Conservation (phyloP, 2,797 vertebrate genomes). For the Pseudocheirus occidentalis region DNA sequence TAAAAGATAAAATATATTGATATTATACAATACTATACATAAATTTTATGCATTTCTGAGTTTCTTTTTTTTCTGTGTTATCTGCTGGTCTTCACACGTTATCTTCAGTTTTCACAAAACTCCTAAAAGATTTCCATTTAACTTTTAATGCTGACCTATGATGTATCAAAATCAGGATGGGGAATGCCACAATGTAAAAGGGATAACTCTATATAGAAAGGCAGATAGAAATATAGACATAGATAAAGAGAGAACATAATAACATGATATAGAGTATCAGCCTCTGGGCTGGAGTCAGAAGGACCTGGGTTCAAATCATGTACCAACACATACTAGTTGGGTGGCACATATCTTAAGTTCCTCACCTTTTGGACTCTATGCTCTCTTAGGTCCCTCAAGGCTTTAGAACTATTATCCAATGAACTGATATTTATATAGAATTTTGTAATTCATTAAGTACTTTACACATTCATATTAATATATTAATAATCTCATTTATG, state of each 20-base stretch:
- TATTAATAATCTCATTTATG: no score
- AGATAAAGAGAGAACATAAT: background rate
- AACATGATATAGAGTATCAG: background rate
- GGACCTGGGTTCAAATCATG: background rate
- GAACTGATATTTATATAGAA: no score
- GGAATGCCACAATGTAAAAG: background rate
- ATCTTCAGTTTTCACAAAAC: background rate
- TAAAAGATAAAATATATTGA: background rate
- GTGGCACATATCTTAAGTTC: background rate
- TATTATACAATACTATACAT: background rate
- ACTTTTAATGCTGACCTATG: background rate
- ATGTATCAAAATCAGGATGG: background rate
- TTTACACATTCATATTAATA: no score
- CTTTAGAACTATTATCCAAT: no score
- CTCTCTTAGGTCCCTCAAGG: no score
- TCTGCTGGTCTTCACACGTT: background rate
- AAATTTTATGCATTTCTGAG: background rate
- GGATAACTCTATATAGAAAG: background rate
- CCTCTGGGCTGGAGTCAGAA: conserved; percentile 9
- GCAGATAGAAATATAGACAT: background rate
- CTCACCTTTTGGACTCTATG: background rate
- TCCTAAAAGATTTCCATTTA: background rate
- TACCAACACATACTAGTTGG: background rate
- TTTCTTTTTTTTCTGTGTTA: background rate
- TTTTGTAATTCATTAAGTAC: no score